Conservation (phyloP, 1,140 invertebrate species). For the Anadara kagoshimensis region DNA sequence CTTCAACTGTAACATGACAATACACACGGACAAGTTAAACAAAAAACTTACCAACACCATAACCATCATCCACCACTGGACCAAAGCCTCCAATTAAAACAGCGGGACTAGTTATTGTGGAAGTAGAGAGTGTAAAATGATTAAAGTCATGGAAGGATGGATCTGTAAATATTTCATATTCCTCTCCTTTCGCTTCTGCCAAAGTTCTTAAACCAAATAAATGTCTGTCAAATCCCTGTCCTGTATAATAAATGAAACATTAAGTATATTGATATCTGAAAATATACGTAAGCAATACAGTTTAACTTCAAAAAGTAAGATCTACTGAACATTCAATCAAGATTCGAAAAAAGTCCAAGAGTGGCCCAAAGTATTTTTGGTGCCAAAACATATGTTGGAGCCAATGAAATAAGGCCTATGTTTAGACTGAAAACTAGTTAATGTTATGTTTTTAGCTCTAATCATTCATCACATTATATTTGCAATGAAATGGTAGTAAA, state of each 20-base stretch:
- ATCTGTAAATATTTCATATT: slow-evolving; percentile 85
- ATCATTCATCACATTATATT: no score
- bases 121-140: slow-evolving; percentile 95
- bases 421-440: no score
- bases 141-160: slow-evolving; percentile 88
- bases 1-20: neutral
- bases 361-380: no score
- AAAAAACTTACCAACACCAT: slow-evolving; percentile 86
- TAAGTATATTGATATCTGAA: no score
- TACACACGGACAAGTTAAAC: slow-evolving; percentile 4
- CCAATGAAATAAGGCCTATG: no score
- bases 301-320: no score
- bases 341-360: no score
- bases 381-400: no score
- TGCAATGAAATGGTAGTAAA: no score
- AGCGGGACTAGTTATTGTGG: slow-evolving; percentile 91
- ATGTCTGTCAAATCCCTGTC: slow-evolving; percentile 97
- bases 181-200: slow-evolving; percentile 77
- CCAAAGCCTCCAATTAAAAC: slow-evolving; percentile 95
- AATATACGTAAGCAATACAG: no score
- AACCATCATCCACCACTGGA: slow-evolving; percentile 91
- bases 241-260: slow-evolving; percentile 66
- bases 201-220: slow-evolving; percentile 86
- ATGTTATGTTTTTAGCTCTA: no score
- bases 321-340: no score